These are phyloP conservation scores for Neoscelio sp. DNA, from an alignment of 2,888 invertebrate genomes.

Conservation along the genomic window DNA sequence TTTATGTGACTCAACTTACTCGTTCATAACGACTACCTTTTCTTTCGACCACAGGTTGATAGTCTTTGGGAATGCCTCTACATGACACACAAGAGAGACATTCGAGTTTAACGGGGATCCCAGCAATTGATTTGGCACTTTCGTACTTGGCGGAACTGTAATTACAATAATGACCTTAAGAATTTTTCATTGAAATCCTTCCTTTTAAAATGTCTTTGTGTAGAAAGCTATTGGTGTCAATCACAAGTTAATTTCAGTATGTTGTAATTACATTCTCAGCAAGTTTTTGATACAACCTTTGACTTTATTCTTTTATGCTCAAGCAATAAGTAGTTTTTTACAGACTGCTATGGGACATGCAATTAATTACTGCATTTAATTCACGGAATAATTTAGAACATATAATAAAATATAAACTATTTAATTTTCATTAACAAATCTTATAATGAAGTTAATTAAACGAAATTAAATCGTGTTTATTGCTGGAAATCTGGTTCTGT, in stretches of 20 bases:
- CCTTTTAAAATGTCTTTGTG: constrained; percentile 8
- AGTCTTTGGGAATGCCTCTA: constrained; percentile 88
- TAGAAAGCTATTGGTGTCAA: constrained; percentile 20
- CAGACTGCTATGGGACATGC: too few relatives aligned
- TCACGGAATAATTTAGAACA: too few relatives aligned
- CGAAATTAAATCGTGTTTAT: too few relatives aligned
- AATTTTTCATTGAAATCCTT: constrained; percentile 34
- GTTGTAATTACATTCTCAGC: constrained; percentile 24
- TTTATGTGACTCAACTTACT: constrained; percentile 72
- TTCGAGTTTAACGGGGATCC: constrained; percentile 87
- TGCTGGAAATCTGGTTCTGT: too few relatives aligned
- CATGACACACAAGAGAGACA: constrained; percentile 86
- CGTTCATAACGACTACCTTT: constrained; percentile 87
- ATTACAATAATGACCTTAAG: constrained; percentile 53
- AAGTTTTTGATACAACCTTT: background rate
- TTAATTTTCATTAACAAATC: background rate
- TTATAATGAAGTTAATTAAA: too few relatives aligned
- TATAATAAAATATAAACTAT: too few relatives aligned
- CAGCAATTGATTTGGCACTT: constrained; percentile 87
- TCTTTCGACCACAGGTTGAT: constrained; percentile 89
- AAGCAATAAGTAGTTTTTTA: too few relatives aligned
- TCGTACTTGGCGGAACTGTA: constrained; percentile 87
- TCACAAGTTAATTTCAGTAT: constrained; percentile 20
- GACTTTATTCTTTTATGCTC: constrained; percentile 5
- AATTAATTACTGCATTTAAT: constrained; percentile 9